Percentiles rank a stretch among this genome's conserved stretches.
Conservation (phyloP, 2,888 invertebrate genomes). For the Parasteatoda lunata region DNA sequence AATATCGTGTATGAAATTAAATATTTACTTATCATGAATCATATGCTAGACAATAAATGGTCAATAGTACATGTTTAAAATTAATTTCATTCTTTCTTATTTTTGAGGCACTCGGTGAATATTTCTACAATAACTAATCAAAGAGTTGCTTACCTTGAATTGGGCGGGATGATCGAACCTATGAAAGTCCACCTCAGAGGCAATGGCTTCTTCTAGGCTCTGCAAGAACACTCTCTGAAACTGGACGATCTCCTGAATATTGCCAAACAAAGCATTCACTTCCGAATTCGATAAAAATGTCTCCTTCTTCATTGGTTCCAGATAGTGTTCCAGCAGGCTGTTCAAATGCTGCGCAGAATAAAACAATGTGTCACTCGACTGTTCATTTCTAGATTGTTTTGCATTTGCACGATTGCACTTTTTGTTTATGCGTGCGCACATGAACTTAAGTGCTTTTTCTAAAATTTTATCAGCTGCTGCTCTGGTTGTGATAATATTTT, state of each 20-base stretch:
- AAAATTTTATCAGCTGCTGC: constrained; percentile 22
- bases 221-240: constrained; percentile 97
- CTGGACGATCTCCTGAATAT: constrained; percentile 97
- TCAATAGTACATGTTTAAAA: too few relatives aligned
- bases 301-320: constrained; percentile 96
- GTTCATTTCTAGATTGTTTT: not conserved
- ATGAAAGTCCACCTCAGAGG: constrained; percentile 81
- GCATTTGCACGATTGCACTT: not conserved
- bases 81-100: too few relatives aligned
- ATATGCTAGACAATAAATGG: too few relatives aligned
- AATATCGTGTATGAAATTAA: too few relatives aligned
- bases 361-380: too few relatives aligned
- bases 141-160: constrained; percentile 84
- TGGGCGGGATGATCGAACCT: constrained; percentile 92
- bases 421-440: not conserved
- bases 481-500: not conserved
- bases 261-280: constrained; percentile 96
- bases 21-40: too few relatives aligned
- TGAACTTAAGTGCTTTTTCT: not conserved
- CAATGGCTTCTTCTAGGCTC: constrained; percentile 78
- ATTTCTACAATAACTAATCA: too few relatives aligned
- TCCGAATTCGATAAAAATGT: constrained; percentile 96
- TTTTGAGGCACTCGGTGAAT: too few relatives aligned
- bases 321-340: constrained; percentile 94
- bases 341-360: constrained; percentile 86